A percentile compares a stretch with the other conserved stretches of the same genome.
These are phyloP conservation scores for Rhamnusium bicolor DNA, from an alignment of 2,888 invertebrate genomes.

Conservation along the genomic window DNA sequence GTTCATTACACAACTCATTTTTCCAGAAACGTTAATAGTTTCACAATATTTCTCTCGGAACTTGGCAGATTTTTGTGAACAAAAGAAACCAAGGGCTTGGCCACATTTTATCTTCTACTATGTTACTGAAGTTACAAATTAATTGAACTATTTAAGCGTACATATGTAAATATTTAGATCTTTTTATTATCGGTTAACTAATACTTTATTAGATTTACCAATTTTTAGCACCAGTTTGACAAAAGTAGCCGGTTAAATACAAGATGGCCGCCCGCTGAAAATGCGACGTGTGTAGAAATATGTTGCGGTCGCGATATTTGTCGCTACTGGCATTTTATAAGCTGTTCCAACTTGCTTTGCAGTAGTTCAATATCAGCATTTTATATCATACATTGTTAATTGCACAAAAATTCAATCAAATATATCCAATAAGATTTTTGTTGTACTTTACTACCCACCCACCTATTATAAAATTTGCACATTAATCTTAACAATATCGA, in stretches of 20 bases:
- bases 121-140: background rate
- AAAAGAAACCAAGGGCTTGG: conserved; percentile 58
- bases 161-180: background rate
- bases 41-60: background rate
- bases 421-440: background rate
- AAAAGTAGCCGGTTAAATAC: conserved; percentile 62
- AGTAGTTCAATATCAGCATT: background rate
- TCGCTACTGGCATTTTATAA: conserved; percentile 31
- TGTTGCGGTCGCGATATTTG: conserved; percentile 31
- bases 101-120: conserved; percentile 33
- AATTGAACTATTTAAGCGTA: conserved; percentile 4
- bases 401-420: background rate
- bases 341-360: conserved; percentile 12
- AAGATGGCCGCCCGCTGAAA: conserved; percentile 65
- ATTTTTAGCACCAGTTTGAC: conserved; percentile 43
- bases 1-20: conserved; percentile 3
- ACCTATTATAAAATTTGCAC: background rate
- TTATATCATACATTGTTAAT: background rate
- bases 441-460: background rate
- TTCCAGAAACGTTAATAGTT: background rate
- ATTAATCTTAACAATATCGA: background rate
- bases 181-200: background rate
- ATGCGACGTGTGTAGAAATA: conserved; percentile 66
- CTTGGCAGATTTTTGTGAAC: conserved; percentile 39
- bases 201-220: conserved; percentile 23